Evolutionary conservation across 2,888 invertebrate species (phyloP), one percentile per base, ranked within the genome.

Genomic region (Athalia circularis): DNA sequence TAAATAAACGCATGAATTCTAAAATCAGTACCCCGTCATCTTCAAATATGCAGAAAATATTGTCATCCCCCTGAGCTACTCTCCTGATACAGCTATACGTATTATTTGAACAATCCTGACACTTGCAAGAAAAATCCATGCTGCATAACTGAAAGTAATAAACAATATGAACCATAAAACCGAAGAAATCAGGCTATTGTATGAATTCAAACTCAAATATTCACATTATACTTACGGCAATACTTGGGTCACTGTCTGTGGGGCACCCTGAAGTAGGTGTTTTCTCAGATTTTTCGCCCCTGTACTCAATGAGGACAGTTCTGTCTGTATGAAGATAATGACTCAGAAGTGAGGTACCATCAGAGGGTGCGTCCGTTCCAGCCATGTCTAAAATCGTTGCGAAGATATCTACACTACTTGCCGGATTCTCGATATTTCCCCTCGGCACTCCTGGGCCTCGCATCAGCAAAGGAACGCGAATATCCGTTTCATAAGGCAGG

Each of bases 401-500:
- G 3, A 95, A 95, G 61, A 98, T 86, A 88, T 98, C 98, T n/a
- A 97, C 94, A 83, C 95, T 94, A 6, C 95, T 91, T 0, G 95
- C 93, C 0, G 95, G 94, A 74, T 92, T 91, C 0, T 89, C 86
- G 80, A 93, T 90, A 0, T 91, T 84, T 0, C 89, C 86, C 72
- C 92, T 92, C 48, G 90, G 90, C 9, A 97, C 90, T 2, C 92
- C 92, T 0, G 98, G 97, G 0, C 97, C 98, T 65, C 94, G 92
- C 3, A 98, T 93, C 67, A 97, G 86, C 4, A 98, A 91, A 0
- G 98, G 98, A 0, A 98, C 94, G 83, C 94, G 93, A 64, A 97
- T 94, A 87, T 98, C 98, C 0, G 96, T 95, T 88, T 98, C 97
- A 90, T 98, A 98, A 0, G 96, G 96, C 85, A 97, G 97, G 1